These are phyloP conservation scores for Rana temporaria DNA, from an alignment of 2,113 vertebrate genomes.

Conservation along the genomic window DNA sequence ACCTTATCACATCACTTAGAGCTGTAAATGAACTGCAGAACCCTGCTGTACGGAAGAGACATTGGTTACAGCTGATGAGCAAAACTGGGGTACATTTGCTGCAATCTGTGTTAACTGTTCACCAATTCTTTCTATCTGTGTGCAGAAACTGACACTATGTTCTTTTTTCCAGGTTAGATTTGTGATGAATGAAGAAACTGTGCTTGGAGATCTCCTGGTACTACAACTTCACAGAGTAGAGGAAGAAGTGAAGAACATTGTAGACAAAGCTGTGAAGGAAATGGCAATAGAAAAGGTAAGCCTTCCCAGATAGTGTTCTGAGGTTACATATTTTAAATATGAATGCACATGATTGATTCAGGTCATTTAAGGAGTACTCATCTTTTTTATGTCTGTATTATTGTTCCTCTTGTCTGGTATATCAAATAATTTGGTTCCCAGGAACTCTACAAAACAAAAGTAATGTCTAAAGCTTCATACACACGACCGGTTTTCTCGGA, in stretches of 20 bases:
- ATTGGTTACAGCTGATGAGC: constrained; percentile 78
- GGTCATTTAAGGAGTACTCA: too few species aligned
- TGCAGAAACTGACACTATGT: neutral
- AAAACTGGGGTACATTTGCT: constrained; percentile 68
- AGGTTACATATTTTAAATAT: too few species aligned
- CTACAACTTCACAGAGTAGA: constrained; percentile 76
- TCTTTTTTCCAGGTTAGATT: constrained; percentile 68
- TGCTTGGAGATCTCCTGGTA: constrained; percentile 72
- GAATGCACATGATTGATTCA: too few species aligned
- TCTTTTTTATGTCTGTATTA: too few species aligned
- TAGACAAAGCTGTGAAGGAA: constrained; percentile 80
- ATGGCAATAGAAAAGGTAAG: constrained; percentile 75
- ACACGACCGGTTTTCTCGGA: too few species aligned
- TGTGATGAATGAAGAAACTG: constrained; percentile 72
- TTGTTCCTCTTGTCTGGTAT: too few species aligned
- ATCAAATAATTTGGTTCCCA: too few species aligned
- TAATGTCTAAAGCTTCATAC: too few species aligned
- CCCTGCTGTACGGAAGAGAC: constrained; percentile 68
- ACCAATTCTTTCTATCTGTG: neutral
- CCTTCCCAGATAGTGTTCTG: neutral
- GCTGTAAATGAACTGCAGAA: constrained; percentile 78
- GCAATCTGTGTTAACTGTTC: neutral
- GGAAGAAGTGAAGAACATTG: constrained; percentile 79
- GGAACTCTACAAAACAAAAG: too few species aligned
- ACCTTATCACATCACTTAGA: constrained; percentile 74